Evolutionary conservation across 2,888 invertebrate species (phyloP), one percentile per base, ranked within the genome.

Genomic region (Cylindroiulus punctatus): DNA sequence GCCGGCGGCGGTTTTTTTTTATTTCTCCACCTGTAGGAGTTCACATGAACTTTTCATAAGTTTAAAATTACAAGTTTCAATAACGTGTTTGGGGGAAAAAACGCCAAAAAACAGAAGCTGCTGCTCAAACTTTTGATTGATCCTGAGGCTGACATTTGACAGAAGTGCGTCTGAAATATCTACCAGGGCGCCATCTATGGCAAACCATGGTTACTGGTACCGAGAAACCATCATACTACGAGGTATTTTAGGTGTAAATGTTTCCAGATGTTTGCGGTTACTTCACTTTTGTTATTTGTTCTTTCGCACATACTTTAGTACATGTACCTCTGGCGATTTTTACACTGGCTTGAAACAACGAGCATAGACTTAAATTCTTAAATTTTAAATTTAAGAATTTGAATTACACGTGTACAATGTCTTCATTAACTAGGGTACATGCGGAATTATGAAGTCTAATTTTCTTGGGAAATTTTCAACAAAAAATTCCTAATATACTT

Each of bases 21-120:
- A 76, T 76, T 76, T 30, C 4, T 30, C 26, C 76, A 76, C 76
- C 76, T 76, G 22, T 76, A 76, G 76, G 30, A 76, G 76, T 76
- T 76, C 76, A 76, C 76, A 76, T 76, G 76, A 76, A 76, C 76
- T 76, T 76, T 76, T 76, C 76, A 76, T 26, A 76, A 76, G 76
- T 76, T 76, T 76, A 76, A 76, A 76, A 76, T 76, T 76, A 76
- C 76, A 76, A 76, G 76, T 76, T 76, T 76, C 26, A 76, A 76
- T 76, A 76, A 76, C 76, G 76, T 76, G 76, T 76, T 76, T 76
- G 76, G 12, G 76, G 76, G 10, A 26, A 76, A 76, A 76, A 76
- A 30, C 30, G 30, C 14, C 30, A 76, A 76, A 76, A 76, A 76
- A 76, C 30, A 76, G 76, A 76, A 76, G 76, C 76, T 76, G 76